A percentile compares a stretch with the other conserved stretches of the same genome.
Evolutionary conservation across 2,888 invertebrate genomes (phyloP).

Genomic region (Aelia acuminata): DNA sequence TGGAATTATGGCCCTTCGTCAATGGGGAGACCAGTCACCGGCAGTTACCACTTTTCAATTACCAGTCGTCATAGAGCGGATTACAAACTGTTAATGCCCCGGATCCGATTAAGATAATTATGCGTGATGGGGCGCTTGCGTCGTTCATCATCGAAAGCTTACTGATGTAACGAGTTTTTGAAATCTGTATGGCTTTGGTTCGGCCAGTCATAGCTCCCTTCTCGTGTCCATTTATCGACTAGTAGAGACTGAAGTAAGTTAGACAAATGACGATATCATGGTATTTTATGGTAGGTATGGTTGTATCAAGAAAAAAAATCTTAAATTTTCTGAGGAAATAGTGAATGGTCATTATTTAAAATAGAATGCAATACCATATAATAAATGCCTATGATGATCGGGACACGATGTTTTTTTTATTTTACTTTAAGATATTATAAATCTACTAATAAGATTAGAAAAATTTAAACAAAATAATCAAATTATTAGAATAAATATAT

Average conservation of each 20-base stretch:
- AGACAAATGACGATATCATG: not conserved
- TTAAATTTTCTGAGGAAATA: no score
- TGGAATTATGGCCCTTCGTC: not conserved
- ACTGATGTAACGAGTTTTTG: not conserved
- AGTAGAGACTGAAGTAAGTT: not conserved
- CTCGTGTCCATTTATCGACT: not conserved
- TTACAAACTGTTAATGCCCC: slow-evolving; percentile 1
- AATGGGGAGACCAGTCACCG: not conserved
- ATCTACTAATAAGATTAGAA: no score
- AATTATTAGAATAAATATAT: no score
- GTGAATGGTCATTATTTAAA: no score
- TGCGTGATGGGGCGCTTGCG: not conserved
- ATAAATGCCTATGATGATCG: no score
- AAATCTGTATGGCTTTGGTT: not conserved
- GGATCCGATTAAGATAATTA: not conserved
- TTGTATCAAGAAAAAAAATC: not conserved
- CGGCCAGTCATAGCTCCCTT: not conserved
- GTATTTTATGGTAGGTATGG: not conserved
- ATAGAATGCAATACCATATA: no score
- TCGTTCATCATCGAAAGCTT: not conserved
- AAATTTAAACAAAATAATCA: no score
- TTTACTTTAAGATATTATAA: no score
- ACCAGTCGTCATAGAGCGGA: not conserved
- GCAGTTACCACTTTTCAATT: slow-evolving; percentile 23
- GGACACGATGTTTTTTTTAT: no score